phyloP scores from a whole-genome alignment of 1,140 invertebrate genomes.

The Drosophila obscura region DNA sequence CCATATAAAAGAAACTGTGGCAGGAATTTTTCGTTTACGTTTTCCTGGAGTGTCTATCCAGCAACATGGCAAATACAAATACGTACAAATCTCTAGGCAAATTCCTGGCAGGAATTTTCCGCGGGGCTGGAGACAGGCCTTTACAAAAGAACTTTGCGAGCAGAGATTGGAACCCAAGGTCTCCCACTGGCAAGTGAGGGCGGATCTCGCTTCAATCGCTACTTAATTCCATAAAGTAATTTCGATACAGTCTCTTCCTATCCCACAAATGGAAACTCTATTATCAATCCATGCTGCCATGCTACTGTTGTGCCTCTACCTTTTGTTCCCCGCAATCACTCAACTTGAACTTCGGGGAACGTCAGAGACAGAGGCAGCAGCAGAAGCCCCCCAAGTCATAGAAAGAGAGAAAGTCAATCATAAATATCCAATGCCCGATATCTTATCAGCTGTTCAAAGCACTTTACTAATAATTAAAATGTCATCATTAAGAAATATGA shows the following conservation, averaged over 20 bases:
- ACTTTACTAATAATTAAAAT: constrained; percentile 83
- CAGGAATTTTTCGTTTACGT: too few species aligned
- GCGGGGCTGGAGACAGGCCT: too few species aligned
- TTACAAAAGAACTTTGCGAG: too few species aligned
- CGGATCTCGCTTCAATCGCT: too few species aligned
- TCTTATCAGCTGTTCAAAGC: constrained; percentile 78
- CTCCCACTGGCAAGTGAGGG: too few species aligned
- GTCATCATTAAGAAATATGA: constrained; percentile 83
- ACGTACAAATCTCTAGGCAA: too few species aligned
- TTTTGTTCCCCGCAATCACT: constrained; percentile 14
- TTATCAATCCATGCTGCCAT: constrained; percentile 43
- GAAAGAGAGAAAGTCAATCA: constrained; percentile 23
- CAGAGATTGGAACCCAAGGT: too few species aligned
- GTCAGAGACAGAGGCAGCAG: constrained; percentile 7
- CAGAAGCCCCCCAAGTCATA: constrained; percentile 31
- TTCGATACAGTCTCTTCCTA: constrained; percentile 6
- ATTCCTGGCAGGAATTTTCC: too few species aligned
- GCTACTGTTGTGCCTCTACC: constrained; percentile 21
- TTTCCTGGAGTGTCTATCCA: too few species aligned
- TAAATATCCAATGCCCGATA: constrained; percentile 77
- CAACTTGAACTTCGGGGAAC: constrained; percentile 51
- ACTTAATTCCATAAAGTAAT: too few species aligned
- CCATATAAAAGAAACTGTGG: too few species aligned
- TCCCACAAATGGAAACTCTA: constrained; percentile 6
- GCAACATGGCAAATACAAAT: too few species aligned